Evolutionary conservation across 35 echinoderm and acorn worm genomes (phyloP).

Genomic region (Apostichopus japonicus): DNA sequence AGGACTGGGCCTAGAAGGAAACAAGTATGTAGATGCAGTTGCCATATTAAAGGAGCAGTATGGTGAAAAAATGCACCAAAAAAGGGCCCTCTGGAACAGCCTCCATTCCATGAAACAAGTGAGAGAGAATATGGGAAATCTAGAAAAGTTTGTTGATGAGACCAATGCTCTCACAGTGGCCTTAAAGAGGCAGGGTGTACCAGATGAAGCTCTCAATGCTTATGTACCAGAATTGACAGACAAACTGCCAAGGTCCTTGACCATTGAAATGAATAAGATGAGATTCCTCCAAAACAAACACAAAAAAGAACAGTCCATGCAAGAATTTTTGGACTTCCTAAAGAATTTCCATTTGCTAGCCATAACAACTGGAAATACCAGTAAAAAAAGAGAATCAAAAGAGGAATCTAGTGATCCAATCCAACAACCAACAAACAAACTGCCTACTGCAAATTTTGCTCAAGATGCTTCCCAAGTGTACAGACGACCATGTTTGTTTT

Average conservation of each 20-base stretch:
- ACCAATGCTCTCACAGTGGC: not conserved
- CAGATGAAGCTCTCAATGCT: not conserved
- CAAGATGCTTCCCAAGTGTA: too few species aligned
- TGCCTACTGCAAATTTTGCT: too few species aligned
- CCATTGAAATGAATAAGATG: not conserved
- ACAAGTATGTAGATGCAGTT: not conserved
- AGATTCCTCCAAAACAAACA: constrained; percentile 10
- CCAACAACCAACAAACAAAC: too few species aligned
- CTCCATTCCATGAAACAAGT: too few species aligned
- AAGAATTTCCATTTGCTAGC: constrained; percentile 11
- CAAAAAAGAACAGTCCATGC: not conserved
- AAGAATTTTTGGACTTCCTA: constrained; percentile 7
- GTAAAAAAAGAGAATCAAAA: not conserved
- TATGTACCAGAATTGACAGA: constrained; percentile 9
- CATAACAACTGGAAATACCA: not conserved
- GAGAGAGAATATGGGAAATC: not conserved
- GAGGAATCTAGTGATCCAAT: too few species aligned
- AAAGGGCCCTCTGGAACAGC: not conserved
- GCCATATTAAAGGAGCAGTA: constrained; percentile 4
- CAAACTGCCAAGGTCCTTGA: constrained; percentile 6
- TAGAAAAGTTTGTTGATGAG: too few species aligned
- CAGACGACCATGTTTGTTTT: too few species aligned
- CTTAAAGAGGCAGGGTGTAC: not conserved
- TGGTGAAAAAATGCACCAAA: constrained; percentile 15
- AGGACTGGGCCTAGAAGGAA: not conserved